Evolutionary conservation across 2,888 invertebrate species (phyloP), one percentile per base, ranked within the genome.

Genomic region (Ennomos fuscantarius): DNA sequence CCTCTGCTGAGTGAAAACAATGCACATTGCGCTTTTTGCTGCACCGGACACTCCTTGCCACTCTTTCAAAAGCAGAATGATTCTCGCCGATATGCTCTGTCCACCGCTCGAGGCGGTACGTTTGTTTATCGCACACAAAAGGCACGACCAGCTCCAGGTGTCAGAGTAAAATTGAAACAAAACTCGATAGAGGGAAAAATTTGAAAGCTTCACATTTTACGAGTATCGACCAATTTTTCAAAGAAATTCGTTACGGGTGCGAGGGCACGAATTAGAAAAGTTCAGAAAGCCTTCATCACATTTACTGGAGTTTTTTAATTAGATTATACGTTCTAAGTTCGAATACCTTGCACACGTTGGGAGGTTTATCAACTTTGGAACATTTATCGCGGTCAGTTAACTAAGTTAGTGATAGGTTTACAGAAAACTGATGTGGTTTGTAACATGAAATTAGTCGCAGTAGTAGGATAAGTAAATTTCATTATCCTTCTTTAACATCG

Each of bases 11-110:
- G 74, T 66, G 82, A 79, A 86, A 85, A 90, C 90, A 91, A 89
- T 85, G 77, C 78, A 76, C 79, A 82, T 82, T 83, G 82, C 79
- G 79, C 83, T 88, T 88, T 89, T 89, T 88, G 79, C 76, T 76
- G 59, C 73, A 68, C 65, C 79, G 77, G 82, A 84, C 80, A 78
- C 74, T 81, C 73, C 78, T 82, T 80, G 74, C 79, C 70, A 66
- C 68, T 75, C 76, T 82, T 84, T 84, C 79, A 83, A 85, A 80
- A 70, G 70, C 66, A 76, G 75, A 82, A 82, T 75, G 82, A 85
- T 84, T 81, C 79, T 74, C 73, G 68, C 65, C 74, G 84, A 82
- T 87, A 83, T 75, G 81, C 73, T 70, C 63, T 72, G 73, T 73
- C 74, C 68, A 69, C 63, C 67, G 68, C 68, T 70, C 72, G 40